Conservation (phyloP, 2,888 invertebrate species). For the Hecatera dysodea region DNA sequence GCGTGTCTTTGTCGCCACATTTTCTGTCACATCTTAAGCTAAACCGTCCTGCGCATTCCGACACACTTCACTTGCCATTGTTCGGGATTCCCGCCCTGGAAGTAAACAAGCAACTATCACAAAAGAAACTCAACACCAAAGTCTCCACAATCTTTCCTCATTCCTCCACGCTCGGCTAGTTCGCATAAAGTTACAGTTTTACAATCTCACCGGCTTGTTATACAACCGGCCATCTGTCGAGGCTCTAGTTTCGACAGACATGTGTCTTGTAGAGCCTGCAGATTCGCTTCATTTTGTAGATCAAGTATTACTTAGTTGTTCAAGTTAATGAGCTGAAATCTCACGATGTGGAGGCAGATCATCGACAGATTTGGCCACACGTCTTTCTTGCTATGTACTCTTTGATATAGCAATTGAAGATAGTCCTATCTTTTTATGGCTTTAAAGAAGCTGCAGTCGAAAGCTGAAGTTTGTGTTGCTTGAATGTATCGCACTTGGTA, state of each 20-base stretch:
- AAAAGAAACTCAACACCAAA: constrained; percentile 54
- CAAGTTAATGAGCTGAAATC: constrained; percentile 30
- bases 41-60: constrained; percentile 9
- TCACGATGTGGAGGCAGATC: background rate
- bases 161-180: constrained; percentile 62
- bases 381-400: background rate
- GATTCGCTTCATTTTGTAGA: constrained; percentile 48
- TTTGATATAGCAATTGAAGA: background rate
- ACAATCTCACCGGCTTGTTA: constrained; percentile 62
- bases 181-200: constrained; percentile 65
- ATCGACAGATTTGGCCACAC: constrained; percentile 1
- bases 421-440: background rate
- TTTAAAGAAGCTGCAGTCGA: background rate
- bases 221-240: constrained; percentile 72
- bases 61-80: constrained; percentile 32
- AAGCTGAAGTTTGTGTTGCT: background rate
- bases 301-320: constrained; percentile 5
- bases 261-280: constrained; percentile 60
- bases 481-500: too few relatives aligned
- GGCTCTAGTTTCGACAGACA: constrained; percentile 76
- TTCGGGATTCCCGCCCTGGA: constrained; percentile 41
- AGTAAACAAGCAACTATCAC: constrained; percentile 57
- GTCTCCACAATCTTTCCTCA: constrained; percentile 60
- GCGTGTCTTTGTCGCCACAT: background rate
- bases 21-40: background rate